Evolutionary conservation across 1,140 invertebrate genomes (phyloP).

Genomic region (Portunus trituberculatus): DNA sequence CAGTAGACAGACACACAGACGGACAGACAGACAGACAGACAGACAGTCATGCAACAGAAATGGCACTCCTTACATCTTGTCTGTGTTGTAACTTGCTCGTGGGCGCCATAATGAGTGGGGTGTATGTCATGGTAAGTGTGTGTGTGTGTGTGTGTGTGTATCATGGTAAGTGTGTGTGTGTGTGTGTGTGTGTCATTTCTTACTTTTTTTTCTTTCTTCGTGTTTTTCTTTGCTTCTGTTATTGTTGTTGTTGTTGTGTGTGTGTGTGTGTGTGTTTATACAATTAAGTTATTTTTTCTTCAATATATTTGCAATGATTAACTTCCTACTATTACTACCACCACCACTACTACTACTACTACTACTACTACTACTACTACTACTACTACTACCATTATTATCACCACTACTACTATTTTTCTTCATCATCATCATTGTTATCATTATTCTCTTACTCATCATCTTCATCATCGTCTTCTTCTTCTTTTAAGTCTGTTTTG

Average conservation of each 20-base stretch:
- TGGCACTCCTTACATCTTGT: slow-evolving; percentile 54
- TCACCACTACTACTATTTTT: neutral
- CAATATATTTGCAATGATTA: neutral
- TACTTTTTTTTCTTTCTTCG: neutral
- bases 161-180: neutral
- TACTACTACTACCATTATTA: neutral
- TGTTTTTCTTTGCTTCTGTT: too few relatives aligned
- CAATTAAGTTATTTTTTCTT: too few relatives aligned
- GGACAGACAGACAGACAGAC: too few relatives aligned
- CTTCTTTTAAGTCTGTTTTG: too few relatives aligned
- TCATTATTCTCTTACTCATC: slow-evolving; percentile 12
- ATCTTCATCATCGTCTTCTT: too few relatives aligned
- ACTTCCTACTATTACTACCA: neutral
- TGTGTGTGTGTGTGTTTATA: too few relatives aligned
- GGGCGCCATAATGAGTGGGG: slow-evolving; percentile 43
- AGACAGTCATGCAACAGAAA: neutral
- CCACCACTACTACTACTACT: neutral
- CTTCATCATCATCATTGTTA: slow-evolving; percentile 28
- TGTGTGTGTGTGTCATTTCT: neutral
- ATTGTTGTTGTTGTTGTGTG: neutral
- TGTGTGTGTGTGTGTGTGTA: slow-evolving; percentile 33
- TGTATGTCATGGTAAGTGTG: slow-evolving; percentile 56
- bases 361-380: neutral
- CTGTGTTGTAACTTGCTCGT: slow-evolving; percentile 44
- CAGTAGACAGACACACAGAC: too few relatives aligned